Evolutionary conservation across 2,797 vertebrate genomes (phyloP).

Genomic region (Etheostoma perlongum): DNA sequence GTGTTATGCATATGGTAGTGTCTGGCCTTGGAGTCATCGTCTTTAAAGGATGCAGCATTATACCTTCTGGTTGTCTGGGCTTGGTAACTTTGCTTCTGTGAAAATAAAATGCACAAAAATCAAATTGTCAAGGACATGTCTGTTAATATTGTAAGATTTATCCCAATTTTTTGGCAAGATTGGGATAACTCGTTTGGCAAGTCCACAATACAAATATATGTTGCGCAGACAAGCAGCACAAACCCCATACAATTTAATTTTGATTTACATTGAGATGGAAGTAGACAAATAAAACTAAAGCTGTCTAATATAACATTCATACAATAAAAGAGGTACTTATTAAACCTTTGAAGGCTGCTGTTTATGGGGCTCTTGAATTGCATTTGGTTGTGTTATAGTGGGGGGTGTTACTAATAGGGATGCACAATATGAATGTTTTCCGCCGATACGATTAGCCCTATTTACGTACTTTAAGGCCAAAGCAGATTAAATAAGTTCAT

Average conservation of each 20-base stretch:
- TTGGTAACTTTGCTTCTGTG: constrained; percentile 45
- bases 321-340: neutral
- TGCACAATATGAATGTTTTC: too few relatives aligned
- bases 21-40: neutral
- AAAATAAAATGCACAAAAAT: constrained; percentile 8
- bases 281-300: neutral
- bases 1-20: neutral
- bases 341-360: neutral
- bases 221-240: neutral
- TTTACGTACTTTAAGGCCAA: too few relatives aligned
- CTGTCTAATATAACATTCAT: neutral
- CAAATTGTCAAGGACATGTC: neutral
- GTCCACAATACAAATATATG: neutral
- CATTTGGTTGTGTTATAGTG: neutral
- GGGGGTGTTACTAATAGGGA: too few relatives aligned
- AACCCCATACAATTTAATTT: neutral
- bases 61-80: neutral
- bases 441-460: too few relatives aligned
- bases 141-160: neutral
- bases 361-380: neutral
- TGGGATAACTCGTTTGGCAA: neutral
- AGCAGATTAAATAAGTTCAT: too few relatives aligned
- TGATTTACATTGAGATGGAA: neutral
- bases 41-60: neutral
- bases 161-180: neutral